Conservation (phyloP, 2,797 vertebrate genomes). For the Synaphobranchus kaupii region DNA sequence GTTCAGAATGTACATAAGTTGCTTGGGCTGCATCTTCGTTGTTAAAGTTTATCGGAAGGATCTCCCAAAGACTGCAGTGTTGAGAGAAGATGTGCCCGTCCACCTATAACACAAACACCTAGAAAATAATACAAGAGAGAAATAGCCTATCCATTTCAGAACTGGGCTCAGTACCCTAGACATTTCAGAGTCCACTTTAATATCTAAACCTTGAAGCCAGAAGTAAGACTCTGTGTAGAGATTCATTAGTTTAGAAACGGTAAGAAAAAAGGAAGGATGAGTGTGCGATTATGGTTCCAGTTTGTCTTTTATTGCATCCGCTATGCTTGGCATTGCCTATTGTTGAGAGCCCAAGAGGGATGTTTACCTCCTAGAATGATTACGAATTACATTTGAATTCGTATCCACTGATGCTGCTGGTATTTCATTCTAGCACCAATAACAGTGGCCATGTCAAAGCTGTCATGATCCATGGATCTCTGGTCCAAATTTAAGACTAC, state of each 20-base stretch:
- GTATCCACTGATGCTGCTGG: not conserved
- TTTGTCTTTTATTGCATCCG: not conserved
- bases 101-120: not conserved
- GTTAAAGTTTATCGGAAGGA: not conserved
- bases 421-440: not conserved
- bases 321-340: not conserved
- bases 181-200: conserved; percentile 1
- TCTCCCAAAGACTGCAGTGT: not conserved
- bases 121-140: not conserved
- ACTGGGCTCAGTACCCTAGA: not conserved
- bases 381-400: conserved; percentile 3
- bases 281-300: not conserved
- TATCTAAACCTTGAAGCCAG: not conserved
- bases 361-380: conserved; percentile 5
- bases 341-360: not conserved
- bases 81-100: not conserved
- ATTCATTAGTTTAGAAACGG: not conserved
- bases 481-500: not conserved
- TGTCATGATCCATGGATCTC: not conserved
- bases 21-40: not conserved
- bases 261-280: not conserved
- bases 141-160: not conserved
- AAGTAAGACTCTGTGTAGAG: not conserved
- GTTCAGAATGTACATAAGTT: not conserved
- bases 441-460: not conserved